Base-by-base conservation (phyloP, 2,113 vertebrate genomes). In the Ammodramus savannarum region DNA sequence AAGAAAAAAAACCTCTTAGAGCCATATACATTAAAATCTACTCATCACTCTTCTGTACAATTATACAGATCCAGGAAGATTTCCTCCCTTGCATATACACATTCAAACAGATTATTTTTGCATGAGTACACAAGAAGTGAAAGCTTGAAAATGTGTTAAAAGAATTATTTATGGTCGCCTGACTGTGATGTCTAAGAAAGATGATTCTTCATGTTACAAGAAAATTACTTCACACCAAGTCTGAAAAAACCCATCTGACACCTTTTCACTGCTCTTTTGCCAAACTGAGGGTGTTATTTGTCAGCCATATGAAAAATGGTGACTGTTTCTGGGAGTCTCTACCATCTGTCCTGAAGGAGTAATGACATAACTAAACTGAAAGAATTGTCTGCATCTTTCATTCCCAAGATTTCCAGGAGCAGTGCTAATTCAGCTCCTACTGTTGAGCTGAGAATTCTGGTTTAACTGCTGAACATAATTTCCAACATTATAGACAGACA, bases 171-270 rank as follows among this genome's bases (percentile, higher is more conserved):
- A 66, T 67, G 25, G 58, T 8, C 61, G 67, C 19, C 32, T 13
- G 25, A 62, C n/a, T 6, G 13, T 29, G 55, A 91, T 65, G 59
- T 66, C 57, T 80, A 72, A 88, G 69, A 63, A 84, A 87, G 77
- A 76, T 57, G 81, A 68, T 82, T 91, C 61, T 77, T 93, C 71
- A 31, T 43, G 29, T 66, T 77, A 90, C 66, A 67, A 71, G 72
- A 85, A 95, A 92, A 90, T 90, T 51, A 96, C 84, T 80, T 95
- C 93, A 95, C 55, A 79, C n/a, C 4, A 34, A 43, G 38, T n/a
- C 66, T 71, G 75, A 55, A 71, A 16, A 10, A 2, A 0, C 16
- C 48, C 5, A 4, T 73, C 68, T 91, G 69, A 57, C 36, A 67
- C 66, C 32, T 62, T 87, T 58, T 49, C 41, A 43, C 23, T 32